Evolutionary conservation across 2,113 vertebrate genomes (phyloP), one percentile per base, ranked within the genome.

Genomic region (Pseudopipra pipra): DNA sequence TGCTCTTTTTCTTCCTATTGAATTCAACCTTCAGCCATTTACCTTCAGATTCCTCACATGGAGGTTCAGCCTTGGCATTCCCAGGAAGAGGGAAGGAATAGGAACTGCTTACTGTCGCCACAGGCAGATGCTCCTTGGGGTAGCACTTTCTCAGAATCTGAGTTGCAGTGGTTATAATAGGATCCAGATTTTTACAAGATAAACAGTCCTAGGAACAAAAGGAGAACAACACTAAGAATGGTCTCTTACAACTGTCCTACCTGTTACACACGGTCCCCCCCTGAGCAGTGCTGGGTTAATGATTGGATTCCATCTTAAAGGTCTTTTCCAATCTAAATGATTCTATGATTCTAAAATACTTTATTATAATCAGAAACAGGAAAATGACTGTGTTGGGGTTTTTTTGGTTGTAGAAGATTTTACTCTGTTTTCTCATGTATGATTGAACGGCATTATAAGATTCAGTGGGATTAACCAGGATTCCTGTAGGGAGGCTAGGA

Each of bases 81-180:
- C 97, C 98, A 37, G 98, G 98, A 51, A 98, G 88, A 14, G 88
- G 96, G 55, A 99, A 99, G 58, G 63, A 95, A 84, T 99, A 99
- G 4, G 87, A 97, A 16, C 99, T 99, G 44, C 46, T 96, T 84
- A 97, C 88, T 24, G 97, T 96, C 10, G 24, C 67, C 96, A 99
- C 75, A 39, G 99, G 99, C 25, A 99, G 95, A 17, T 74, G 91
- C 12, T 97, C 97, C 95, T 97, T 98, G 9, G 99, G 99, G 59
- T 97, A 97, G 72, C 99, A 99, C 41, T 98, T 99, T 70, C 99
- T 98, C 96, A 99, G 98, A 89, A 99, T 97, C 91, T 99, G 99
- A 59, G 98, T 94, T 0, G 82, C 97, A 1, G 94, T 87, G 25
- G 97, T 98, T 79, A 98, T 70, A 35, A 99, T 68, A 13, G 97